Evolutionary conservation across 2,888 invertebrate species (phyloP).

Genomic region (Synergus itoensis): DNA sequence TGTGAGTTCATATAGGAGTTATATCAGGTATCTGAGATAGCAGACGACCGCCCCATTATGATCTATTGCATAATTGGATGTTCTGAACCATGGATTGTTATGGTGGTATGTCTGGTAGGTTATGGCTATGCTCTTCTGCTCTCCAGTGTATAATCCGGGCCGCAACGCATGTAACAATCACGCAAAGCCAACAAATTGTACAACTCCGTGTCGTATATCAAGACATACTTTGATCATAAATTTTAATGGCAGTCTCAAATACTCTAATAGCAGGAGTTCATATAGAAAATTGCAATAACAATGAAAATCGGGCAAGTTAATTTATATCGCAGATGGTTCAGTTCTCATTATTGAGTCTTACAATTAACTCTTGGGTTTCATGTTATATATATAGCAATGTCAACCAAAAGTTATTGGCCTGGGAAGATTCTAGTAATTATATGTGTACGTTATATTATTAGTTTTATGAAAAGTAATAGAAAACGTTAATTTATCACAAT

Average conservation of each 20-base stretch:
- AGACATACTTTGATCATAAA: slow-evolving; percentile 5
- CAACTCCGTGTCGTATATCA: slow-evolving; percentile 16
- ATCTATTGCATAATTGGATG: slow-evolving; percentile 40
- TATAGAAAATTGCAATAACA: not conserved
- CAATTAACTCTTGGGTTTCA: not conserved
- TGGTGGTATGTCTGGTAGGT: slow-evolving; percentile 24
- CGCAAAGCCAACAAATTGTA: slow-evolving; percentile 28
- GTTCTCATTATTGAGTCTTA: not conserved
- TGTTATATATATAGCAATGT: not conserved
- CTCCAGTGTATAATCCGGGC: not conserved
- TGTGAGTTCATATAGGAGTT: slow-evolving; percentile 19
- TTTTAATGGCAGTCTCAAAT: not conserved
- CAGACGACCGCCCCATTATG: slow-evolving; percentile 26
- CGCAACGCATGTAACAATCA: slow-evolving; percentile 15
- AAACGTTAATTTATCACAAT: too few relatives aligned
- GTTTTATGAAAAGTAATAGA: too few relatives aligned
- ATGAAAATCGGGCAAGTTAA: not conserved
- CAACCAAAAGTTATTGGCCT: not conserved
- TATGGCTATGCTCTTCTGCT: not conserved
- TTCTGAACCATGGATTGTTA: slow-evolving; percentile 25
- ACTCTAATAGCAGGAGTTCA: not conserved
- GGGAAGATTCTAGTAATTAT: not conserved
- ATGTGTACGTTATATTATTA: not conserved
- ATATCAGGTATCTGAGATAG: slow-evolving; percentile 33
- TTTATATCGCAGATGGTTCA: not conserved